These are phyloP conservation scores for Lasius fuliginosus DNA, from an alignment of 2,888 invertebrate species.

Conservation along the genomic window DNA sequence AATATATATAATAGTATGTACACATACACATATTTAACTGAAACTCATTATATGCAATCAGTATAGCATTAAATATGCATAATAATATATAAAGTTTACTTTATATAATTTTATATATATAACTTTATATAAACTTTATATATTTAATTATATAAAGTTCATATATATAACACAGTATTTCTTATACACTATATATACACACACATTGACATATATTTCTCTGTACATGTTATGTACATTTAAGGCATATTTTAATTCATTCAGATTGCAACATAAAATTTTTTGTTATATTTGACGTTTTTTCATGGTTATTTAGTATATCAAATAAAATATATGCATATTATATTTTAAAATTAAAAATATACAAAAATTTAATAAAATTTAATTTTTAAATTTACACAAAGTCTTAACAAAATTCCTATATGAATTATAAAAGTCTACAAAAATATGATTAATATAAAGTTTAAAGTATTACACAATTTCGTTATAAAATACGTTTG, in stretches of 20 bases:
- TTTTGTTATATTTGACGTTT: slow-evolving; percentile 25
- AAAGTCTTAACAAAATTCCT: neutral
- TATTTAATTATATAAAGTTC: slow-evolving; percentile 11
- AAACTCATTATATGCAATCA: slow-evolving; percentile 30
- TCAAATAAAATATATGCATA: slow-evolving; percentile 7
- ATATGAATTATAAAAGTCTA: neutral
- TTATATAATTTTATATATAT: slow-evolving; percentile 2
- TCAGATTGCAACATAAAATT: slow-evolving; percentile 7
- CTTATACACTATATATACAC: slow-evolving; percentile 62
- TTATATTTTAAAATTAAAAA: slow-evolving; percentile 38
- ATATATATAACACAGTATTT: slow-evolving; percentile 51
- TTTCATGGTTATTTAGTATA: neutral
- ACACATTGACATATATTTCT: slow-evolving; percentile 58
- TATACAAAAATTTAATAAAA: slow-evolving; percentile 11
- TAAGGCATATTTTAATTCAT: slow-evolving; percentile 61
- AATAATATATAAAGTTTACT: slow-evolving; percentile 42
- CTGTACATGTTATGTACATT: slow-evolving; percentile 69
- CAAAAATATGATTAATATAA: slow-evolving; percentile 12
- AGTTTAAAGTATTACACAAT: slow-evolving; percentile 5
- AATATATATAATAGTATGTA: slow-evolving; percentile 38
- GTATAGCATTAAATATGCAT: slow-evolving; percentile 51
- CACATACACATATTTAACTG: slow-evolving; percentile 41
- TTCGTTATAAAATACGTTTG: neutral
- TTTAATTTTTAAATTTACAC: neutral
- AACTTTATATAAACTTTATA: no score